Base-by-base conservation (phyloP, 2,113 vertebrate species). In the Syrmaticus mikado region DNA sequence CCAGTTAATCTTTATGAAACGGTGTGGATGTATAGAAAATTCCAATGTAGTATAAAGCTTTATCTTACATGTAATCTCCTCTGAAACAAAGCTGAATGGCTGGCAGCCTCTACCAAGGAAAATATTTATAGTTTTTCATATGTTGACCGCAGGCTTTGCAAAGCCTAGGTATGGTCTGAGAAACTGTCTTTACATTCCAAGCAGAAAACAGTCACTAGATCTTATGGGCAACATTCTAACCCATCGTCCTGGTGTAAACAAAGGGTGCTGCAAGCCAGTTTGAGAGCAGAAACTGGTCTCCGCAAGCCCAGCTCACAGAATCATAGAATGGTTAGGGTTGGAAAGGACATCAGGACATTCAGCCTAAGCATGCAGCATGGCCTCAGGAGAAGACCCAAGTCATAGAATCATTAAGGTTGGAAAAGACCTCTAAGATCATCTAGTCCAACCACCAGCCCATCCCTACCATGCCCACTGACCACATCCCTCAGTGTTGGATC, bases 21-120 rank as follows among this genome's bases (percentile, higher is more conserved):
- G 0, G 32, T 4, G 4, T 72, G 61, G 82, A 66, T 46, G 50
- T 57, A 86, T 8, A 87, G 72, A 89, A 88, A 95, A 92, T 87
- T 78, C 62, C 75, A 57, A n/a, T 32, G 66, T 27, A 68, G 21
- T 45, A 87, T 11, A 86, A 68, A 77, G 77, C 19, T 87, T 87
- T 92, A 81, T 72, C 43, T 92, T 76, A 64, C 28, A 50, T 62
- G n/a, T 55, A 66, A 82, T 78, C 84, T 85, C 60, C 46, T 75
- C 58, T 85, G 81, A 94, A 95, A 94, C 57, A 94, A 77, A 92
- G 40, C 34, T 93, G 85, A 89, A 87, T 68, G 28, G 64, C 61
- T 91, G 82, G 46, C 75, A 85, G 75, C 28, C n/a, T 83, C 57
- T 50, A 52, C 6, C 1, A 8, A 70, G 72, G 34, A 71, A 70